Base-by-base conservation (phyloP, 2,888 invertebrate species). In the Anoplius nigerrimus region DNA sequence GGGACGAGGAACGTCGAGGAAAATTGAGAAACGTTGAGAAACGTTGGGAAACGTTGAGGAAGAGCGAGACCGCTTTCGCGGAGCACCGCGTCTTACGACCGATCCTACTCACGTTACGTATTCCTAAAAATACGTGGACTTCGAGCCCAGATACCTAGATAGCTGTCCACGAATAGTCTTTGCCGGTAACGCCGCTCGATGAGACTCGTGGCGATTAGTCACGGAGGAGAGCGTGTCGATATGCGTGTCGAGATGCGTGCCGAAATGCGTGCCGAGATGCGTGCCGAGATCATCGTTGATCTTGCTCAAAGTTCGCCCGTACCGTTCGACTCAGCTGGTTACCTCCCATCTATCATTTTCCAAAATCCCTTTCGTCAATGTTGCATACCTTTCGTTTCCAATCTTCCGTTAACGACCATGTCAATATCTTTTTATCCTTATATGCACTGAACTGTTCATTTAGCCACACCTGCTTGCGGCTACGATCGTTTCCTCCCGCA, bases 141-240 rank as follows among this genome's bases (percentile, higher is more conserved):
- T 82, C 87, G 88, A 87, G 87, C 88, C 88, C 86, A 88, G 88
- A 88, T 88, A 88, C 88, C 88, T 88, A 88, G 87, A 88, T 88
- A 86, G 86, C 84, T 79, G 80, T 86, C 87, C 87, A 87, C 87
- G 87, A 87, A 87, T 87, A 87, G 87, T 85, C 75, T 65, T 62
- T 69, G 80, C 72, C 84, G 74, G 80, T 79, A 72, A 76, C 78
- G 59, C 57, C 61, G 76, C 78, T 66, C 64, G 62, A 71, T 71
- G 71, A 71, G 78, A 81, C 84, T 83, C 79, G 82, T 80, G 82
- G 76, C 70, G 70, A 84, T 83, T 83, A 84, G 80, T 84, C 83
- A 82, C 67, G 68, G 66, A 74, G 69, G 71, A 66, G 61, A 66
- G 65, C 60, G 53, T 59, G 60, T 69, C 62, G 54, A 70, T 43